A percentile compares a stretch with the other conserved stretches of the same genome.
Conservation (phyloP, 2,113 vertebrate species). For the Pluvialis apricaria region DNA sequence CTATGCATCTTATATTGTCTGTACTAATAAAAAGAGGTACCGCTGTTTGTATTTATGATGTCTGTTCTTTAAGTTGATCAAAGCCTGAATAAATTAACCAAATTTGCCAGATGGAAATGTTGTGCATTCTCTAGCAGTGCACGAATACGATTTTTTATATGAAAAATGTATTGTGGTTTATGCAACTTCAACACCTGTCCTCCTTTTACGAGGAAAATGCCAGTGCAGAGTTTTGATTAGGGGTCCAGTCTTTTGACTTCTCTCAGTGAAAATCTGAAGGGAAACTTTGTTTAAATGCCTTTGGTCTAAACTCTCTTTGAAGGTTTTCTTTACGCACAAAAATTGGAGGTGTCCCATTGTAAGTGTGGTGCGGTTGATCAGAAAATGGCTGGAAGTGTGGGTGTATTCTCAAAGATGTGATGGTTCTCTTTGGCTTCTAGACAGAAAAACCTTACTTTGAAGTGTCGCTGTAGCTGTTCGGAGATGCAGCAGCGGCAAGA, state of each 20-base stretch:
- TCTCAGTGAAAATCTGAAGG: not conserved
- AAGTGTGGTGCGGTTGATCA: not conserved
- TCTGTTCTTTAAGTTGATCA: not conserved
- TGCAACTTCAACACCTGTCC: not conserved
- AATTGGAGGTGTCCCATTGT: not conserved
- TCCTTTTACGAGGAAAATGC: not conserved
- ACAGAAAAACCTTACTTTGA: not conserved
- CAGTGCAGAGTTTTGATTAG: not conserved
- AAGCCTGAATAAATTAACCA: not conserved
- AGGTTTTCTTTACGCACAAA: not conserved
- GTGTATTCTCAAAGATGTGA: not conserved
- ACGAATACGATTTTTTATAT: not conserved
- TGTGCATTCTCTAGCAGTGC: not conserved
- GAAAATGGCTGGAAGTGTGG: not conserved
- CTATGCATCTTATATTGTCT: constrained; percentile 74
- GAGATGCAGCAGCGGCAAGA: not conserved
- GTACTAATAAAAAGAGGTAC: constrained; percentile 70
- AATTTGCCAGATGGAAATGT: not conserved
- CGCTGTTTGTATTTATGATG: constrained; percentile 30
- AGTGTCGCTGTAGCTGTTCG: not conserved
- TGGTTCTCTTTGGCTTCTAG: not conserved
- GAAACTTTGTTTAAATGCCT: not conserved
- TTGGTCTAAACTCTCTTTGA: not conserved
- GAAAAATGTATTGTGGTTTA: not conserved
- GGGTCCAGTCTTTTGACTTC: not conserved